Evolutionary conservation across 2,888 invertebrate species (phyloP), one percentile per base, ranked within the genome.

Genomic region (Ligdia adustata): DNA sequence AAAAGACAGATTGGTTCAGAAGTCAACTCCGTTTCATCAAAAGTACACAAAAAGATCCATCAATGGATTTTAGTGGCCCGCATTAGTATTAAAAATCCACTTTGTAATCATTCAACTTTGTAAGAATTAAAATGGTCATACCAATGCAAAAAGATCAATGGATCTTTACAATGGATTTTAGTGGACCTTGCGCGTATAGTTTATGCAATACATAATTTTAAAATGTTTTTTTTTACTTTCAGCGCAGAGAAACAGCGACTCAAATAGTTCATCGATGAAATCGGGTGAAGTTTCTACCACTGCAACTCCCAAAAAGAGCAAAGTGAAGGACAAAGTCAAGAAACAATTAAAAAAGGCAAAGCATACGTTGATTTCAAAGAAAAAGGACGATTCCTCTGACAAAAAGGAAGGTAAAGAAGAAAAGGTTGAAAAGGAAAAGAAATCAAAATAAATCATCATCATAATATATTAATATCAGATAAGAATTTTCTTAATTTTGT

Each of bases 271-370:
- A 4, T 84, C 48, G 4, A 43, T 89, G 60, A 87, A 86, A 60
- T 88, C 90, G 0, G 59, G 74, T 6, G 90, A 90, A 58, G 74
- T 77, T 3, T 58, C 72, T 1, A 60, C 75, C 12, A 75, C 82
- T 2, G 61, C 75, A 9, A 76, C 81, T 3, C 82, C 79, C 7
- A 90, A 90, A 64, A 90, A 90, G 59, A 87, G 57, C 55, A 90
- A 89, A 75, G 88, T 90, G 11, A 90, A 89, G 49, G 90, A 90
- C 56, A 89, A 87, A 76, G 79, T 90, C 9, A 90, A 89, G 61
- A 90, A 88, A 61, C 90, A 90, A 64, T 66, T 90, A 2, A 90
- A 90, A 59, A 90, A 87, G 64, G 90, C 89, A 0, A 90, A 90
- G 59, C 82, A 90, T 44, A 65, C 85, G 1, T 68, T 90, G 24